Evolutionary conservation across 1,140 invertebrate species (phyloP), one percentile per base, ranked within the genome.

Genomic region (Archivesica marissinica): DNA sequence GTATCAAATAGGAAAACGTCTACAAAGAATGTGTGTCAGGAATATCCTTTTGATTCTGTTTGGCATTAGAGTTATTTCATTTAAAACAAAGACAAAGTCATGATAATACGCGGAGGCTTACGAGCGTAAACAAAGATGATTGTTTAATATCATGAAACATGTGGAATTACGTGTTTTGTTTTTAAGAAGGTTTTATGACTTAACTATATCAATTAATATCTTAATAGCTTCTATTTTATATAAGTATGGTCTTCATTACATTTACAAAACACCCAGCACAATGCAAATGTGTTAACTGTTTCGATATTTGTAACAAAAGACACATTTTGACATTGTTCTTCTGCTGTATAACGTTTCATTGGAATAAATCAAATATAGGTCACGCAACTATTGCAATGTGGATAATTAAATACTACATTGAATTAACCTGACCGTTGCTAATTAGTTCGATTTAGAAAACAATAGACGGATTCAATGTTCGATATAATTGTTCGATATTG

Each of bases 221-320:
- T 64, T 64, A 64, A 64, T 59, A 64, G 59, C 59, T 64, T 59
- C 38, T 64, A 64, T 64, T 64, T 64, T 64, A 64, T 64, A 64
- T 64, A 64, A 64, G 33, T 64, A 35, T 64, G 59, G 59, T 64
- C 38, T 64, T 64, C 9, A 25, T 64, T 64, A 64, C 59, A 64
- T 3, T 35, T 35, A 33, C 59, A 64, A 35, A 64, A 15, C 2
- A 1, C 30, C 38, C 2, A 64, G n/a, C 17, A 64, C 59, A 64
- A 64, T 64, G 59, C 30, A 64, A 64, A 64, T 64, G 15, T 64
- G 59, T 64, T 64, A 64, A 64, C 59, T 64, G 59, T 64, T 64
- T 64, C 59, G 59, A 35, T 64, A 64, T 35, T 64, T 33, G 59
- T 64, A 64, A 64, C 59, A 64, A 64, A 17, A 64, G 30, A 64